These are phyloP conservation scores for Tiliacea aurago DNA, from an alignment of 2,888 invertebrate genomes.

Conservation along the genomic window DNA sequence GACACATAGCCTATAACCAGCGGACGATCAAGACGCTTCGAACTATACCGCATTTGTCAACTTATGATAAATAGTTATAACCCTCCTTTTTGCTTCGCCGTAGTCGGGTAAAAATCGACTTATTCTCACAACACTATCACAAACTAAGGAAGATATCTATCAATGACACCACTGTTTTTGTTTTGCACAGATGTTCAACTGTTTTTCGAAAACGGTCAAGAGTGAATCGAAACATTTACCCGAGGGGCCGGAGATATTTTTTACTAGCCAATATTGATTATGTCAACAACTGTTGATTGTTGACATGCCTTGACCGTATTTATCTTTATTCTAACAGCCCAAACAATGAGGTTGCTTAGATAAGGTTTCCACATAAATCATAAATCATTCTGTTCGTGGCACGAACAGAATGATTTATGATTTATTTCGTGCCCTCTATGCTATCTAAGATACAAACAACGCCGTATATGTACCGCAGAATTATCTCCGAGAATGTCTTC, in stretches of 20 bases:
- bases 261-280: background rate
- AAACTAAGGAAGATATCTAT: constrained; percentile 55
- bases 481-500: constrained; percentile 62
- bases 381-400: constrained; percentile 70
- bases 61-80: no score
- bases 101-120: background rate
- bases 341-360: constrained; percentile 74
- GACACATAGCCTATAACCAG: no score
- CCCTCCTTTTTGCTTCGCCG: no score
- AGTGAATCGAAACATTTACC: constrained; percentile 30
- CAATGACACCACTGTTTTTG: constrained; percentile 58
- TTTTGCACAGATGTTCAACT: constrained; percentile 57
- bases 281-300: constrained; percentile 41
- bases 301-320: constrained; percentile 64
- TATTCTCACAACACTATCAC: constrained; percentile 34
- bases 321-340: constrained; percentile 54
- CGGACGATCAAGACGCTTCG: no score
- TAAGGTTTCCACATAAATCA: constrained; percentile 75
- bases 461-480: constrained; percentile 64
- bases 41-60: no score
- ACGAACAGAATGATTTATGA: no score
- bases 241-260: constrained; percentile 29
- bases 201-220: constrained; percentile 42
- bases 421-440: constrained; percentile 67
- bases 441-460: constrained; percentile 71